A percentile compares a stretch with the other conserved stretches of the same genome.
Evolutionary conservation across 1,140 invertebrate genomes (phyloP).

Genomic region (Galleria mellonella): DNA sequence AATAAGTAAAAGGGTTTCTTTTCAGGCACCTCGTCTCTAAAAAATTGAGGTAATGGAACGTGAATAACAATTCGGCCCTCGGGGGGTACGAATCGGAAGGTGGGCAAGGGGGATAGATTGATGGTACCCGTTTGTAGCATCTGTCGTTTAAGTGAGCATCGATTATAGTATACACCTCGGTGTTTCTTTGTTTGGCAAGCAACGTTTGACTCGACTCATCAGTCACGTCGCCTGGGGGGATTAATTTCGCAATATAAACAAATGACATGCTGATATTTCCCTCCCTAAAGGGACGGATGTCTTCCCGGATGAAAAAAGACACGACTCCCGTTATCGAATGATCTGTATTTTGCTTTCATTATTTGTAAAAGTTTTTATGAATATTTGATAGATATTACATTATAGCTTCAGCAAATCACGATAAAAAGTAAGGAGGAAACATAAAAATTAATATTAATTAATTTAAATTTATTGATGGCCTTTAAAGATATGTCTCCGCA

Average conservation of each 20-base stretch:
- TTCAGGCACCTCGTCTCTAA: slow-evolving; percentile 66
- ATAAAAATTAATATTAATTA: too few species aligned
- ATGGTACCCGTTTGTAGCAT: slow-evolving; percentile 68
- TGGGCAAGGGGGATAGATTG: slow-evolving; percentile 54
- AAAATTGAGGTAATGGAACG: slow-evolving; percentile 72
- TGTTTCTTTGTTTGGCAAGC: slow-evolving; percentile 60
- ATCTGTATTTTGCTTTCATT: slow-evolving; percentile 21
- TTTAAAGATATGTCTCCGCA: not conserved
- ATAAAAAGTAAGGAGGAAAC: not conserved
- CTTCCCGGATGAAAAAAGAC: slow-evolving; percentile 20
- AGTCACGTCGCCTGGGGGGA: slow-evolving; percentile 32
- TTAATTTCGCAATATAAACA: slow-evolving; percentile 54
- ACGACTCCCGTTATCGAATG: slow-evolving; percentile 18
- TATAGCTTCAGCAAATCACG: slow-evolving; percentile 3
- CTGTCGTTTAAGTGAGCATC: slow-evolving; percentile 69
- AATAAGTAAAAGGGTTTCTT: slow-evolving; percentile 69
- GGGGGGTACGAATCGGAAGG: slow-evolving; percentile 34
- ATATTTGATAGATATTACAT: slow-evolving; percentile 22
- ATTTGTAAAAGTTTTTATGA: slow-evolving; percentile 20
- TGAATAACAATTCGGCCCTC: slow-evolving; percentile 68
- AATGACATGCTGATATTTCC: slow-evolving; percentile 45
- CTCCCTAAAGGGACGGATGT: slow-evolving; percentile 11
- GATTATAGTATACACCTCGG: slow-evolving; percentile 60
- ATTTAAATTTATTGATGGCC: slow-evolving; percentile 4
- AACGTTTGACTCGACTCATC: slow-evolving; percentile 49